Evolutionary conservation across 2,888 invertebrate species (phyloP).

Genomic region (Thecocarcelia acutangulata): DNA sequence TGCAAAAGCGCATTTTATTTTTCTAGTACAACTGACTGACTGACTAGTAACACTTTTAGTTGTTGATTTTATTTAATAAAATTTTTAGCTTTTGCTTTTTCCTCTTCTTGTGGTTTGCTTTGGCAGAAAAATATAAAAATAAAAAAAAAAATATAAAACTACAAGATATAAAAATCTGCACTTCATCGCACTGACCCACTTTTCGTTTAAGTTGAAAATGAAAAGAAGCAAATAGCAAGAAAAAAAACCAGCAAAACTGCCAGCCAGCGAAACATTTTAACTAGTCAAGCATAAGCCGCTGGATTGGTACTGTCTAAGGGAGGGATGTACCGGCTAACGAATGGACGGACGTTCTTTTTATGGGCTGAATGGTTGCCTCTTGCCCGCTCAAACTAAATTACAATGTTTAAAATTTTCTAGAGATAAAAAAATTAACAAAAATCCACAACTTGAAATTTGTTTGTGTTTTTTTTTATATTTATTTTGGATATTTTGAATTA

Average conservation of each 20-base stretch:
- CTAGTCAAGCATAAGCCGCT: constrained; percentile 51
- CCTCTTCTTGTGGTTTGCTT: constrained; percentile 46
- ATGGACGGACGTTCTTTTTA: constrained; percentile 25
- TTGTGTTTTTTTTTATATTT: constrained; percentile 54
- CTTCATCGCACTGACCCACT: constrained; percentile 77
- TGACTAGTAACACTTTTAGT: constrained; percentile 55
- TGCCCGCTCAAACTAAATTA: constrained; percentile 18
- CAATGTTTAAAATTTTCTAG: constrained; percentile 27
- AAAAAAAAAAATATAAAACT: constrained; percentile 39
- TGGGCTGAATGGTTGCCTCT: constrained; percentile 4
- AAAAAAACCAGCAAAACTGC: constrained; percentile 27
- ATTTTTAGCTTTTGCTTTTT: constrained; percentile 46
- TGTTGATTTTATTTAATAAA: constrained; percentile 52
- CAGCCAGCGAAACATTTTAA: constrained; percentile 57
- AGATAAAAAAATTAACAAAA: constrained; percentile 23
- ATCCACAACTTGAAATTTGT: constrained; percentile 32
- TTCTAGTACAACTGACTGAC: constrained; percentile 6
- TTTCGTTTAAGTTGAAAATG: constrained; percentile 67
- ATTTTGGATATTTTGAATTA: constrained; percentile 50
- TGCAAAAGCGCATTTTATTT: constrained; percentile 12
- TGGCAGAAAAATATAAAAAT: constrained; percentile 20
- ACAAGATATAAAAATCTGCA: constrained; percentile 75
- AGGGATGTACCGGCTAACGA: constrained; percentile 17
- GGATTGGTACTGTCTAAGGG: constrained; percentile 30
- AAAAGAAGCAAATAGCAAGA: too few species aligned